Conservation (phyloP, 1,140 invertebrate species). For the Cydia strobilella region DNA sequence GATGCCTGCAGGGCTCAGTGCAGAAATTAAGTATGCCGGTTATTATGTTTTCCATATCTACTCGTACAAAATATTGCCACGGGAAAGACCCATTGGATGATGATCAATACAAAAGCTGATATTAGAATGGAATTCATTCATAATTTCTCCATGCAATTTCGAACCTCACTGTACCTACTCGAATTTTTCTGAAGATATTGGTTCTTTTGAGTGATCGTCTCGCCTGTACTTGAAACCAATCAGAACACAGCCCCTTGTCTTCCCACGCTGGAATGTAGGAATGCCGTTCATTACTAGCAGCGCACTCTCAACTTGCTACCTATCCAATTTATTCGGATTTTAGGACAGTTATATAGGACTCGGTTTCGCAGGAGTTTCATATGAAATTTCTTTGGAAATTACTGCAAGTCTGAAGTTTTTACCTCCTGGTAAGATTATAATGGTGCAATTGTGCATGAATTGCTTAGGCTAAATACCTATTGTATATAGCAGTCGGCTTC, state of each 20-base stretch:
- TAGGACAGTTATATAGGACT: constrained; percentile 42
- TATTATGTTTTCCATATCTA: too few relatives aligned
- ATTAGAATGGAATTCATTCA: too few relatives aligned
- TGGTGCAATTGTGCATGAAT: constrained; percentile 3
- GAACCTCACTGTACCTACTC: too few relatives aligned
- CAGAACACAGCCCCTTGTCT: constrained; percentile 41
- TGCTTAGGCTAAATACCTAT: not conserved
- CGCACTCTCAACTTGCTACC: constrained; percentile 66
- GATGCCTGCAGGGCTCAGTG: too few relatives aligned
- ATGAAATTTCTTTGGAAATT: constrained; percentile 58
- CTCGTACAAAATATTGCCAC: too few relatives aligned
- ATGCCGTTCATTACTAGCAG: constrained; percentile 65
- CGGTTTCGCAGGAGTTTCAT: constrained; percentile 42
- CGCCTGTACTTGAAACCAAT: not conserved
- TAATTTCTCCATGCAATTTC: too few relatives aligned
- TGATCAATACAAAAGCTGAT: too few relatives aligned
- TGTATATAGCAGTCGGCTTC: too few relatives aligned
- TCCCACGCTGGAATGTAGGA: constrained; percentile 58
- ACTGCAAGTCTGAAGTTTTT: not conserved
- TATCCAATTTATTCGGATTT: constrained; percentile 65
- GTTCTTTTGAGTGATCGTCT: not conserved
- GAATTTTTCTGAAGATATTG: too few relatives aligned
- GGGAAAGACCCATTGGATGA: too few relatives aligned
- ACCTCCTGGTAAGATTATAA: not conserved
- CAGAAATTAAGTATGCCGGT: too few relatives aligned